These are phyloP conservation scores for Xenopus borealis DNA, from an alignment of 2,113 vertebrate species.

Conservation along the genomic window DNA sequence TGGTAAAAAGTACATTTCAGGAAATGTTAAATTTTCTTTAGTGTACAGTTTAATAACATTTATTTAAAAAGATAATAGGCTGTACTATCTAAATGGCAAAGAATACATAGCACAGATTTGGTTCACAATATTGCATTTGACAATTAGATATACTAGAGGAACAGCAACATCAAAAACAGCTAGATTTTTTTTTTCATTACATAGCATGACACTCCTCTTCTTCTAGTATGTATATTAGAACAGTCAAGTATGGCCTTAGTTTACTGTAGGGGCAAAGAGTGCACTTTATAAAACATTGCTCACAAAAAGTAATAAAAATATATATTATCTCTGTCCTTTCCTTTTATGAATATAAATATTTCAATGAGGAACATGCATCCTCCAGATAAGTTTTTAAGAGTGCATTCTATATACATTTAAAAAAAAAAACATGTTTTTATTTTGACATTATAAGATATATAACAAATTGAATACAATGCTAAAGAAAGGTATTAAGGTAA, in stretches of 20 bases:
- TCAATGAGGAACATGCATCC: slow-evolving; percentile 86
- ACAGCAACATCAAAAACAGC: slow-evolving; percentile 33
- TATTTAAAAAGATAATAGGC: slow-evolving; percentile 16
- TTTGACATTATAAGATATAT: slow-evolving; percentile 66
- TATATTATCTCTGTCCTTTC: slow-evolving; percentile 96
- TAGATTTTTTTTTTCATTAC: slow-evolving; percentile 26
- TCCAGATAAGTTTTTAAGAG: slow-evolving; percentile 69
- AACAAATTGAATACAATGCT: slow-evolving; percentile 63
- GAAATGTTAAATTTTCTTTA: neutral
- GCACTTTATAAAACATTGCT: slow-evolving; percentile 69
- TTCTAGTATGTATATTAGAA: slow-evolving; percentile 54
- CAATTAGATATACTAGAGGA: slow-evolving; percentile 45
- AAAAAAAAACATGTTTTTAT: slow-evolving; percentile 55
- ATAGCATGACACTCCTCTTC: slow-evolving; percentile 54
- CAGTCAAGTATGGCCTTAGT: slow-evolving; percentile 54
- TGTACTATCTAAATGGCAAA: slow-evolving; percentile 38
- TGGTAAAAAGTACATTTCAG: too few species aligned
- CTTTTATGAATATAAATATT: slow-evolving; percentile 95
- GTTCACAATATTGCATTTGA: slow-evolving; percentile 45
- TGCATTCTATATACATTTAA: slow-evolving; percentile 58
- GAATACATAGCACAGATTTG: slow-evolving; percentile 40
- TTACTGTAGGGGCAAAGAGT: slow-evolving; percentile 54
- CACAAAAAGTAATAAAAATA: slow-evolving; percentile 91
- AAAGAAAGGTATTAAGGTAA: slow-evolving; percentile 57
- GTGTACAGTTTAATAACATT: slow-evolving; percentile 13